Base-by-base conservation (phyloP, 2,113 vertebrate genomes). In the Mormoops blainvillei region DNA sequence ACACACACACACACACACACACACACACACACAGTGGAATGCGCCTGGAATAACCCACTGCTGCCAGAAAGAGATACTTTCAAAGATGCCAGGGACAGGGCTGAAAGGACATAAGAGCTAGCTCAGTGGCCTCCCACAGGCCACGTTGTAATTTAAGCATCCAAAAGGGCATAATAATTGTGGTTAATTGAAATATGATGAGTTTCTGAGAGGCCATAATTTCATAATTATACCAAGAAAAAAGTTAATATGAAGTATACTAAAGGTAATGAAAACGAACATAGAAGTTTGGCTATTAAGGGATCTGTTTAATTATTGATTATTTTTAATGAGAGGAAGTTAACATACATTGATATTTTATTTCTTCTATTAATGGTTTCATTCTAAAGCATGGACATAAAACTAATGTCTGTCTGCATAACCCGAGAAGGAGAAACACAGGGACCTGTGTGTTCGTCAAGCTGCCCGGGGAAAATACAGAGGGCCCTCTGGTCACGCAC, bases 261-360 rank as follows among this genome's bases (percentile, higher is more conserved):
- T 20, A n/a, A 50, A 78, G 24, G 45, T 91, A 89, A 94, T 83
- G 94, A 73, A 13, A 68, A 70, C 50, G 68, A 87, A 65, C 11
- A 20, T 4, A 77, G 48, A 86, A 38, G 24, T 83, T 76, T 74
- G 31, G 19, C 82, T 94, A 41, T 86, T 77, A 94, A 93, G 86
- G 36, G 45, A 70, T 19, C 10, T 38, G 56, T 54, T 93, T 86
- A 83, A 91, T 84, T 71, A 95, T 94, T 74, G 88, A 95, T 95
- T 83, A 92, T 88, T 96, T 95, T 94, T 88, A 93, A 95, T 94
- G 76, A 88, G 65, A 85, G 15, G 52, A 77, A 5, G 36, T 85
- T 95, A 91, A 65, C 61, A 67, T 82, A 54, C 54, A 94, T 91
- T 87, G 48, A 67, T 77, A 43, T 87, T 94, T 81, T 94, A 85